These are phyloP conservation scores for Emydoidea blandingii DNA, from an alignment of 2,797 vertebrate species.

Conservation along the genomic window DNA sequence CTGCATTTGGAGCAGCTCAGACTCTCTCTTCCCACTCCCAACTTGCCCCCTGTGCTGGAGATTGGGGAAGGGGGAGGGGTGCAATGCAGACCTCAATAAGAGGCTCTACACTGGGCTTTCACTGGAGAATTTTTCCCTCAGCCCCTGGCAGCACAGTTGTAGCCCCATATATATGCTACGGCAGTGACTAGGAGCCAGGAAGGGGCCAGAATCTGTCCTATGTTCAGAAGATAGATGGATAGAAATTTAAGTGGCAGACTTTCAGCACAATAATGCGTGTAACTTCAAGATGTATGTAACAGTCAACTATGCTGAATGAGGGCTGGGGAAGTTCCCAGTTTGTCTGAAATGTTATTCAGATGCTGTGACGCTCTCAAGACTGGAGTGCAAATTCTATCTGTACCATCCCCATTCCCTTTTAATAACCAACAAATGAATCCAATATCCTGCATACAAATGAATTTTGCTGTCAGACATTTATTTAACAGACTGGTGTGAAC, in stretches of 20 bases:
- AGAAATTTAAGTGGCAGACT: neutral
- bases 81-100: neutral
- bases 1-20: neutral
- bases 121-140: neutral
- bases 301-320: fast-evolving
- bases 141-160: neutral
- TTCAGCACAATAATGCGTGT: neutral
- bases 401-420: neutral
- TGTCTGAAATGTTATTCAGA: neutral
- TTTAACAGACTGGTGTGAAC: conserved; percentile 31
- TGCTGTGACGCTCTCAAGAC: conserved; percentile 26
- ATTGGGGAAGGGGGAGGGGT: fast-evolving
- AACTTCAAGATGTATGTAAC: neutral
- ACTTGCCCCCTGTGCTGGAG: neutral
- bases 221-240: neutral
- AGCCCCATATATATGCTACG: neutral
- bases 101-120: neutral
- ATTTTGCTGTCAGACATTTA: conserved; percentile 16
- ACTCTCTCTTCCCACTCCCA: neutral
- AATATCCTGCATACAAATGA: conserved; percentile 23
- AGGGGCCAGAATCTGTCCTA: neutral
- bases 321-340: fast-evolving
- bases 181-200: neutral
- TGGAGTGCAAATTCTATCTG: neutral
- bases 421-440: neutral